A percentile compares a stretch with the other conserved stretches of the same genome.
Conservation (phyloP, 2,888 invertebrate species). For the Thereva unica region DNA sequence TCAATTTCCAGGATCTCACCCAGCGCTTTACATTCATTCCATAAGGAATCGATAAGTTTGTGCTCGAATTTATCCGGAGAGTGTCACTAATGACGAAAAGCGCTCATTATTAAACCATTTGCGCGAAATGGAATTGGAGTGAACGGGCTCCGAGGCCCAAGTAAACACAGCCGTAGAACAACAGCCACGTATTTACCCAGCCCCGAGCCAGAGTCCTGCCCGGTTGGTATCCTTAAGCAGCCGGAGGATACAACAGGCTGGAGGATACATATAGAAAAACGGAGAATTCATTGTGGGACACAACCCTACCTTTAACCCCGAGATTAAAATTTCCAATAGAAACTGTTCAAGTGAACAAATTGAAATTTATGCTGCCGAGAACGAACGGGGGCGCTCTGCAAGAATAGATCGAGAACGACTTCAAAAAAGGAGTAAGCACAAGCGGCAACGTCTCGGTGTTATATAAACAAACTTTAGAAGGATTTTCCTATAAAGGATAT, state of each 20-base stretch:
- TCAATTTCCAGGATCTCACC: background rate
- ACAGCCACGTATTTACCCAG: constrained; percentile 20
- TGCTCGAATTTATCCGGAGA: constrained; percentile 2
- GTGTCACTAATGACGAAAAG: constrained; percentile 32
- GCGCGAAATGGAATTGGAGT: constrained; percentile 20
- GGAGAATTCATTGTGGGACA: background rate
- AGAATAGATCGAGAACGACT: background rate
- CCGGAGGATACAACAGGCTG: too few species aligned
- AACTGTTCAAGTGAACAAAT: constrained; percentile 32
- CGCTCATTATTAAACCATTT: constrained; percentile 25
- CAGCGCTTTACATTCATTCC: background rate
- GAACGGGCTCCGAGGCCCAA: constrained; percentile 9
- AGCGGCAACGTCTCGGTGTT: too few species aligned
- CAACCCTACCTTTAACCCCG: background rate
- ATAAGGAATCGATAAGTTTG: constrained; percentile 19
- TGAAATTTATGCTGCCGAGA: constrained; percentile 31
- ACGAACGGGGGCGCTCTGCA: background rate
- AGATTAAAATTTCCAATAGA: constrained; percentile 30
- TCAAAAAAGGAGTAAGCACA: too few species aligned
- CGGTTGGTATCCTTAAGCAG: too few species aligned
- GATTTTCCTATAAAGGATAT: too few species aligned
- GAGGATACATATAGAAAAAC: too few species aligned
- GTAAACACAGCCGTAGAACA: constrained; percentile 15
- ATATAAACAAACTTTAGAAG: too few species aligned
- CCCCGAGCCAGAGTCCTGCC: background rate